A percentile compares a stretch with the other conserved stretches of the same genome.
Evolutionary conservation across 2,888 invertebrate genomes (phyloP).

Genomic region (Chaetoderma sp.): DNA sequence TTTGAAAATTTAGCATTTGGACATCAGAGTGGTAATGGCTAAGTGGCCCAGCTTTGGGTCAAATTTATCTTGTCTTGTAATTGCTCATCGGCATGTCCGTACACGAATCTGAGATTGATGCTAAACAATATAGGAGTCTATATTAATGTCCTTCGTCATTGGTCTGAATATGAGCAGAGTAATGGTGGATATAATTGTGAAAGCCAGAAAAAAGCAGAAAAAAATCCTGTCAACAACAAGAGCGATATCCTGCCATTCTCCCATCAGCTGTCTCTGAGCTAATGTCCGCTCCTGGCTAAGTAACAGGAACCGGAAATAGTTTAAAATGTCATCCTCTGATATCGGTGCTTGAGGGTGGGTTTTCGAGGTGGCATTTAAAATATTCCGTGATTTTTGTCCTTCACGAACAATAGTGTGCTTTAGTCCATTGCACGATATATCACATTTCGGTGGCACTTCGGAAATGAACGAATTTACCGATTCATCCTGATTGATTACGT

Average conservation of each 20-base stretch:
- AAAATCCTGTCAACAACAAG: conserved; percentile 72
- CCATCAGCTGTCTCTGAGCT: conserved; percentile 45
- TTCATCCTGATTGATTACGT: background rate
- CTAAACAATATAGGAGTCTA: no score
- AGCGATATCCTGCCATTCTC: conserved; percentile 70
- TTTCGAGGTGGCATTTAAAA: background rate
- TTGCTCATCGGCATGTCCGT: no score
- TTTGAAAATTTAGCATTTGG: no score
- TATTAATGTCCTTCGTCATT: conserved; percentile 47
- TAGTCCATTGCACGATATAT: conserved; percentile 13
- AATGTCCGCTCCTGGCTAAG: conserved; percentile 50
- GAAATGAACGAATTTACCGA: conserved; percentile 5
- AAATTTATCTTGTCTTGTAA: no score
- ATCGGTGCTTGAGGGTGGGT: background rate
- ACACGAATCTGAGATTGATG: no score
- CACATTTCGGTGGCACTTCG: conserved; percentile 4
- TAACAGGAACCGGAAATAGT: conserved; percentile 54
- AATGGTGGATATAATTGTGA: conserved; percentile 70
- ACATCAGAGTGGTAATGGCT: no score
- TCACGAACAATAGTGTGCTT: background rate
- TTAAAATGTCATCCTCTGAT: conserved; percentile 53
- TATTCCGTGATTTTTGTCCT: background rate
- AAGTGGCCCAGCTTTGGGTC: no score
- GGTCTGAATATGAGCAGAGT: conserved; percentile 72
- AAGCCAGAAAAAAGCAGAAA: conserved; percentile 72